Conservation (phyloP, 2,797 vertebrate species). For the Pitangus sulphuratus region DNA sequence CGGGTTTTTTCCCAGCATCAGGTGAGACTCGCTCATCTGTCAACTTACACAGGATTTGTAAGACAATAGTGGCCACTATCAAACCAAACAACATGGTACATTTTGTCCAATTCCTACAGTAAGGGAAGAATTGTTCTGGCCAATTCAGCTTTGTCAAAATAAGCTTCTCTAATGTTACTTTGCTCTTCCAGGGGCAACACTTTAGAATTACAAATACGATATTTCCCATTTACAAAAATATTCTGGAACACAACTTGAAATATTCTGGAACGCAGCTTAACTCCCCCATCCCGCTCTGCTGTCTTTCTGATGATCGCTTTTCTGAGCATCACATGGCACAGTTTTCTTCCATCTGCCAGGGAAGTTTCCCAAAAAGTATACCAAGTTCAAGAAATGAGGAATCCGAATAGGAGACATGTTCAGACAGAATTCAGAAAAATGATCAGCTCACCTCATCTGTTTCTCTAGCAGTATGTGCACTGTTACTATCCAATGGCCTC, state of each 20-base stretch:
- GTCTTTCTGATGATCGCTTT: not conserved
- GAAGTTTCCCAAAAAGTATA: constrained; percentile 23
- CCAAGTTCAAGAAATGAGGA: constrained; percentile 3
- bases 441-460: constrained; percentile 41
- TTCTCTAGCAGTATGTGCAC: constrained; percentile 63
- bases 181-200: not conserved
- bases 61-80: not conserved
- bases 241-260: not conserved
- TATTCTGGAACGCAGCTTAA: not conserved
- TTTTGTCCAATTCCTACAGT: not conserved
- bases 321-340: not conserved
- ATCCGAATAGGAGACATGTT: not conserved
- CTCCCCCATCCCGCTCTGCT: not conserved
- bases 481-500: constrained; percentile 60
- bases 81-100: not conserved
- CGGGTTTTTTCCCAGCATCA: not conserved
- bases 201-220: not conserved
- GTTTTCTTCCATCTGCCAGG: constrained; percentile 54
- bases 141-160: not conserved
- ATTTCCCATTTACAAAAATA: not conserved
- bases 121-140: not conserved
- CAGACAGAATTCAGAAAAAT: constrained; percentile 50
- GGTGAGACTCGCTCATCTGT: constrained; percentile 34
- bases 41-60: constrained; percentile 2
- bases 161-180: not conserved